These are phyloP conservation scores for Trididemnum nubilum DNA, from an alignment of 23 tunicate species.

Conservation along the genomic window DNA sequence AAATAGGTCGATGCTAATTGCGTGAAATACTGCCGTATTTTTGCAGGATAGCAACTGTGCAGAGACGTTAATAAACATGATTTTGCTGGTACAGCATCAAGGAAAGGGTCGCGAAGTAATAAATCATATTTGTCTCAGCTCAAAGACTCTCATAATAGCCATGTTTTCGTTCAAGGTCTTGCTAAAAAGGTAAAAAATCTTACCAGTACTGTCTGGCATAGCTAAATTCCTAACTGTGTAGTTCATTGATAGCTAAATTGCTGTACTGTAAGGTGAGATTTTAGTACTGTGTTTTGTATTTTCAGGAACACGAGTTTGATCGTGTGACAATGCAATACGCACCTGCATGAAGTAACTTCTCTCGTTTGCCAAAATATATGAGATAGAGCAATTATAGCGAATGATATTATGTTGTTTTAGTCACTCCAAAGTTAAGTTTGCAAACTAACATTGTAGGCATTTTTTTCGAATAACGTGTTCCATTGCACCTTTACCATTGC, in stretches of 20 bases:
- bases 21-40: not conserved
- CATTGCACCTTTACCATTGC: too few species aligned
- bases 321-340: conserved; percentile 76
- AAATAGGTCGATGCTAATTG: too few species aligned
- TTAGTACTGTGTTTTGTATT: too few species aligned
- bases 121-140: conserved; percentile 73
- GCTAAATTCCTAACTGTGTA: too few species aligned
- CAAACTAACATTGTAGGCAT: too few species aligned
- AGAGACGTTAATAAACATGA: conserved; percentile 90
- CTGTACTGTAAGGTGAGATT: too few species aligned
- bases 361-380: not conserved
- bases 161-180: conserved; percentile 62
- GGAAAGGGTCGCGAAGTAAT: conserved; percentile 82
- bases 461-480: too few species aligned
- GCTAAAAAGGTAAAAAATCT: conserved; percentile 50
- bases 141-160: conserved; percentile 76
- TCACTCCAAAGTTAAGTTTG: too few species aligned
- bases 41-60: conserved; percentile 84
- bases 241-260: too few species aligned
- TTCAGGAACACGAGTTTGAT: conserved; percentile 85
- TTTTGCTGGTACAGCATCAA: conserved; percentile 67
- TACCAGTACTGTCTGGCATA: too few species aligned
- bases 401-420: too few species aligned
- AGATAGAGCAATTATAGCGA: not conserved
- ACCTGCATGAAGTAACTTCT: conserved; percentile 50